phyloP scores from a whole-genome alignment of 2,113 vertebrate species.

The Odocoileus virginianus region DNA sequence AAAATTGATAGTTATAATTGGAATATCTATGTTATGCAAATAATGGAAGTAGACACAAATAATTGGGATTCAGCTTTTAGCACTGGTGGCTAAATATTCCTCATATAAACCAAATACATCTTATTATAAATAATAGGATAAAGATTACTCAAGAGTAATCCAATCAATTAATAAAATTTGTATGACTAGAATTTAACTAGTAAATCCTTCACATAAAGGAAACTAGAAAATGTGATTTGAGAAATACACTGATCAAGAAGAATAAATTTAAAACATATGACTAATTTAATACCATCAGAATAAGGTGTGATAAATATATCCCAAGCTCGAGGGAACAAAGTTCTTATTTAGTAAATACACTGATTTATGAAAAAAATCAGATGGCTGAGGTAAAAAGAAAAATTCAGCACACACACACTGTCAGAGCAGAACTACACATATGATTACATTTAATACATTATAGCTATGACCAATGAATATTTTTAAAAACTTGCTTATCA shows the following conservation, averaged over 20 bases:
- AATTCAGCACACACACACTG: neutral
- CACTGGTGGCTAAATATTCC: neutral
- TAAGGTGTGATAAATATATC: neutral
- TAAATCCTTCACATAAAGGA: neutral
- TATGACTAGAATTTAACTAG: neutral
- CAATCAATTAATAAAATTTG: neutral
- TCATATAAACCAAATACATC: slow-evolving; percentile 6
- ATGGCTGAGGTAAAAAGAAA: neutral
- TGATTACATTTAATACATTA: neutral
- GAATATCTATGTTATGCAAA: neutral
- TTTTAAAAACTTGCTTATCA: slow-evolving; percentile 31
- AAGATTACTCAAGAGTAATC: neutral
- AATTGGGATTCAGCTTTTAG: neutral
- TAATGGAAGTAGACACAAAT: neutral
- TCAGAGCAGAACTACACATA: neutral
- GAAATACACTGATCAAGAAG: neutral
- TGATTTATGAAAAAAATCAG: neutral
- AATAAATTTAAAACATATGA: slow-evolving; percentile 21
- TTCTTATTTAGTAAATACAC: neutral
- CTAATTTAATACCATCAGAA: neutral
- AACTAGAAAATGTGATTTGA: neutral
- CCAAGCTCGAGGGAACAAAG: neutral
- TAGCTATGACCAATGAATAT: neutral
- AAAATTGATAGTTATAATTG: neutral
- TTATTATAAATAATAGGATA: neutral